phyloP scores from a whole-genome alignment of 2,888 invertebrate genomes.

The Clanis bilineata region DNA sequence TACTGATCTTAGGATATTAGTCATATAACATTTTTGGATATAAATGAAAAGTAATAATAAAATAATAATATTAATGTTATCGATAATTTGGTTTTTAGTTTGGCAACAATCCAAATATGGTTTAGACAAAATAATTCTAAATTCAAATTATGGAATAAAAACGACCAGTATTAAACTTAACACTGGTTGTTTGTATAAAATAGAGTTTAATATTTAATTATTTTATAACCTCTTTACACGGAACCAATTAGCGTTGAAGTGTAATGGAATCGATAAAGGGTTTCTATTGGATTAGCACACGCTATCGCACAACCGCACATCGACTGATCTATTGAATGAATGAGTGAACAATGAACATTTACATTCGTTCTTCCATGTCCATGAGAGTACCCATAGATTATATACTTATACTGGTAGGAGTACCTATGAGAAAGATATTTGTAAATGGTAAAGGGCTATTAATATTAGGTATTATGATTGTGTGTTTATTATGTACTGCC shows the following conservation, averaged over 20 bases:
- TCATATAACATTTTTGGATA: too few species aligned
- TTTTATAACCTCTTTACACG: background rate
- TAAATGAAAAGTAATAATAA: background rate
- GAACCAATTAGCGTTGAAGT: background rate
- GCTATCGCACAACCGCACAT: background rate
- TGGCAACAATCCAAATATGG: background rate
- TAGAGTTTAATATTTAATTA: too few species aligned
- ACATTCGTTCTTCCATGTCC: background rate
- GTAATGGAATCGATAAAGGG: background rate
- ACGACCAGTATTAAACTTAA: background rate
- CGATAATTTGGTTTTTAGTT: background rate
- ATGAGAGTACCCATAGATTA: too few species aligned
- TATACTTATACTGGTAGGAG: too few species aligned
- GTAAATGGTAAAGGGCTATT: background rate
- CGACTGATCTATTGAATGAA: background rate
- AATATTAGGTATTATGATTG: too few species aligned
- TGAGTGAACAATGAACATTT: conserved; percentile 2
- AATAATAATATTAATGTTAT: background rate
- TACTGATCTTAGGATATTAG: too few species aligned
- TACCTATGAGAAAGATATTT: background rate
- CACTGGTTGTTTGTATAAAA: background rate
- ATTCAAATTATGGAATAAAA: background rate
- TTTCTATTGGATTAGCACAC: background rate
- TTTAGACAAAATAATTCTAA: background rate
- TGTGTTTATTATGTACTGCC: too few species aligned